Conservation (phyloP, 2,797 vertebrate genomes). For the Hafferia zeledoni region DNA sequence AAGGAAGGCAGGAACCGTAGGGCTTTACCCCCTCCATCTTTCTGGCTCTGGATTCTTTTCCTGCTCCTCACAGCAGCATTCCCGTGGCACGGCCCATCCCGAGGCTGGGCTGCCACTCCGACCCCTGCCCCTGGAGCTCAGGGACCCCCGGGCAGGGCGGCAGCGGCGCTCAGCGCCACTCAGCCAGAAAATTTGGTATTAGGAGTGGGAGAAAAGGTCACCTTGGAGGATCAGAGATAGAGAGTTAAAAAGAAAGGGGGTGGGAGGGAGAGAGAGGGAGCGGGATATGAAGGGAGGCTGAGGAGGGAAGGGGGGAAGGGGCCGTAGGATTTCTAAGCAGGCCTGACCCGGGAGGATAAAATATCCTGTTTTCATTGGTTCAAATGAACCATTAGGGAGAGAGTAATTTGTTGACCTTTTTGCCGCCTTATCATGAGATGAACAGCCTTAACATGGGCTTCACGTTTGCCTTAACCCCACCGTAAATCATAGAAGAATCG, state of each 20-base stretch:
- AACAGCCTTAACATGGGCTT: conserved; percentile 55
- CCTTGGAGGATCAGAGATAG: conserved; percentile 52
- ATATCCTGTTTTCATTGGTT: conserved; percentile 68
- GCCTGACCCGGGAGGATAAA: conserved; percentile 60
- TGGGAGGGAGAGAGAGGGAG: conserved; percentile 9
- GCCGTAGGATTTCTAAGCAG: conserved; percentile 34
- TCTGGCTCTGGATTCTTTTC: neutral
- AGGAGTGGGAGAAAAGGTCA: conserved; percentile 66
- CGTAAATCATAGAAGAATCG: conserved; percentile 38
- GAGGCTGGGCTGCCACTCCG: neutral
- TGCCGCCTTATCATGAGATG: conserved; percentile 69
- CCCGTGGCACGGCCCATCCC: fast-evolving
- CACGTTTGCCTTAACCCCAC: conserved; percentile 54
- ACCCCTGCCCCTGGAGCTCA: neutral
- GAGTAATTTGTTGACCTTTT: conserved; percentile 73
- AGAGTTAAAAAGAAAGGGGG: conserved; percentile 35
- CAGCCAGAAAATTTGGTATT: conserved; percentile 67
- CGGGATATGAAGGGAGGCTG: neutral
- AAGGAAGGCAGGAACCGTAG: neutral
- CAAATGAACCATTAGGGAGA: conserved; percentile 71
- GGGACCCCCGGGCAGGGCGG: neutral
- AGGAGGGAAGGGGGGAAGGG: neutral
- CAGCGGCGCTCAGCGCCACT: neutral
- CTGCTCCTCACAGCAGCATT: neutral
- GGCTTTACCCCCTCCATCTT: neutral